Conservation (phyloP, 2,888 invertebrate species). For the Zeuzera pyrina region DNA sequence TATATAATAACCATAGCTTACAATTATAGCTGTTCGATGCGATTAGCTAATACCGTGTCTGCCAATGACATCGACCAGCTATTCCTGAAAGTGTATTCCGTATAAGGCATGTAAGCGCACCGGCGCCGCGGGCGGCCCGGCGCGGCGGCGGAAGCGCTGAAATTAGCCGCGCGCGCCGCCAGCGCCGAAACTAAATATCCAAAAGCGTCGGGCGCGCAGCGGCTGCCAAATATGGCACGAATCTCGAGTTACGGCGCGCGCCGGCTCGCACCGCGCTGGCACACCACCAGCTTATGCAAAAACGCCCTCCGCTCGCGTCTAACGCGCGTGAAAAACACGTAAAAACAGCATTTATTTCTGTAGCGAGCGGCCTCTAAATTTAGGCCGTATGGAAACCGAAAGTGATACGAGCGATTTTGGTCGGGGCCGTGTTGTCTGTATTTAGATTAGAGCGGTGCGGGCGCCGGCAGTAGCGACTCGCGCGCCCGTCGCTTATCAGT, state of each 20-base stretch:
- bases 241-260: constrained; percentile 62
- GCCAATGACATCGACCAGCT: too few species aligned
- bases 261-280: constrained; percentile 41
- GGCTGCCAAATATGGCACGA: constrained; percentile 67
- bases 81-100: constrained; percentile 22
- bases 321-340: constrained; percentile 57
- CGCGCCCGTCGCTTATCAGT: constrained; percentile 7
- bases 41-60: too few species aligned
- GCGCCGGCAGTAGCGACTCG: constrained; percentile 13
- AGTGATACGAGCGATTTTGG: constrained; percentile 70
- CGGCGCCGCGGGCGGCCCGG: constrained; percentile 25
- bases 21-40: too few species aligned
- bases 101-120: constrained; percentile 27
- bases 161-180: constrained; percentile 33
- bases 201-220: constrained; percentile 49
- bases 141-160: constrained; percentile 37
- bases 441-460: constrained; percentile 58
- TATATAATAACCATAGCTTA: too few species aligned
- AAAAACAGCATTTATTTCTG: constrained; percentile 70
- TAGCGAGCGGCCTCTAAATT: constrained; percentile 67
- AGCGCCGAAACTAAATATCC: constrained; percentile 59
- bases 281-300: constrained; percentile 47
- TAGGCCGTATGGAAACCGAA: constrained; percentile 69
- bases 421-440: constrained; percentile 63
- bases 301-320: constrained; percentile 59